Conservation (phyloP, 2,113 vertebrate species). For the Burhinus oedicnemus region DNA sequence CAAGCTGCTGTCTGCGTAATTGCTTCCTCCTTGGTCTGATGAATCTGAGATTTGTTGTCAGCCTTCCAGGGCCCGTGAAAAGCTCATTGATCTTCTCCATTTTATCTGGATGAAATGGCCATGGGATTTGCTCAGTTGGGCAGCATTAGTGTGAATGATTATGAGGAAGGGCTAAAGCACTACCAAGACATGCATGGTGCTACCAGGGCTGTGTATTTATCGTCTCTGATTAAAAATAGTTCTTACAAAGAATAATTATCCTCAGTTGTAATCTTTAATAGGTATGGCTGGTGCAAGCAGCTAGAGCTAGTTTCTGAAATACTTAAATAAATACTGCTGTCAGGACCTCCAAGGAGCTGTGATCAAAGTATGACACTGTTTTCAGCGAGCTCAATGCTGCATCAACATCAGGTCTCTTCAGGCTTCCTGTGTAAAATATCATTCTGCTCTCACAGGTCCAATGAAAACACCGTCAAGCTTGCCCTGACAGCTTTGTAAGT, state of each 20-base stretch:
- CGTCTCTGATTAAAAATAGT: background rate
- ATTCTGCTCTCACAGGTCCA: background rate
- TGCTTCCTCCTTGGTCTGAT: slow-evolving; percentile 44
- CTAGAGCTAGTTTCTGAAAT: background rate
- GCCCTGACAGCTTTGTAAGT: background rate
- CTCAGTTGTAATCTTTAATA: background rate
- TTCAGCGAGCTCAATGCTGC: background rate
- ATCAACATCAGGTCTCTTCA: background rate
- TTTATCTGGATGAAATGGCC: slow-evolving; percentile 31
- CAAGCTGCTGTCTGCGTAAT: slow-evolving; percentile 34
- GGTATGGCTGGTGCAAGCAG: background rate
- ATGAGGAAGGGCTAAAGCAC: background rate
- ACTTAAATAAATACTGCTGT: background rate
- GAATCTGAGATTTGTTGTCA: slow-evolving; percentile 52
- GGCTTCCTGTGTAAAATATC: background rate
- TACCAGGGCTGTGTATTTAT: background rate
- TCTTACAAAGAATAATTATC: slow-evolving; percentile 10
- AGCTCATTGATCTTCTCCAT: slow-evolving; percentile 46
- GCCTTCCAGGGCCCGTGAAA: slow-evolving; percentile 38
- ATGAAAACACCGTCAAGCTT: background rate
- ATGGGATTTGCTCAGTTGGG: slow-evolving; percentile 47
- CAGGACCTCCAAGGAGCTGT: background rate
- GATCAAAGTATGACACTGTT: background rate
- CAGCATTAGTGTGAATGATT: slow-evolving; percentile 28
- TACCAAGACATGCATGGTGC: background rate